A percentile compares a stretch with the other conserved stretches of the same genome.
These are phyloP conservation scores for Oophaga sylvatica DNA, from an alignment of 2,797 vertebrate species.

Conservation along the genomic window DNA sequence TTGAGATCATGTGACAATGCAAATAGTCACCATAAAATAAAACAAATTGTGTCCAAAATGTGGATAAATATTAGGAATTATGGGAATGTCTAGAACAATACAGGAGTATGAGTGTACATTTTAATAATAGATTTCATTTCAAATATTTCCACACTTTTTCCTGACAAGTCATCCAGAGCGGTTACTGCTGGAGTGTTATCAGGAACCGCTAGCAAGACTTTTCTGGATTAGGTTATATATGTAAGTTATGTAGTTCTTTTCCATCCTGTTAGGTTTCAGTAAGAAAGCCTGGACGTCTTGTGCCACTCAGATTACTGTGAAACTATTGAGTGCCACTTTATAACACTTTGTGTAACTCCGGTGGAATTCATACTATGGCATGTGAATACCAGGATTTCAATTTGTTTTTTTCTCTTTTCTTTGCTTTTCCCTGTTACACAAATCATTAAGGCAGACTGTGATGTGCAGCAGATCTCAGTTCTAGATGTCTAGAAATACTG, in stretches of 20 bases:
- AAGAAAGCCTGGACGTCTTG: slow-evolving; percentile 35
- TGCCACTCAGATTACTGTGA: slow-evolving; percentile 43
- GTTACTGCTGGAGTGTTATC: slow-evolving; percentile 8
- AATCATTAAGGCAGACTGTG: not conserved
- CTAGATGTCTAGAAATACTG: not conserved
- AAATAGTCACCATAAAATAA: not conserved
- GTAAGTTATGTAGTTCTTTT: slow-evolving; percentile 33
- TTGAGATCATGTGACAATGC: too few species aligned
- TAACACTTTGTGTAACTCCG: slow-evolving; percentile 40
- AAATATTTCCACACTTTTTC: slow-evolving; percentile 12
- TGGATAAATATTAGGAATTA: not conserved
- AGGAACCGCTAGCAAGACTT: slow-evolving; percentile 11
- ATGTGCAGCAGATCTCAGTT: not conserved
- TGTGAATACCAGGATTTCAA: slow-evolving; percentile 29
- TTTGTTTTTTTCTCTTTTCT: not conserved
- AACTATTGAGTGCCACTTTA: slow-evolving; percentile 57
- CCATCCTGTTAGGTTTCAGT: slow-evolving; percentile 14
- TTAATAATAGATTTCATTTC: not conserved
- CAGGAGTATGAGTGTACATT: not conserved
- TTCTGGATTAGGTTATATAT: slow-evolving; percentile 35
- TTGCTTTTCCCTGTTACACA: not conserved
- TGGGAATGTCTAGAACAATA: not conserved
- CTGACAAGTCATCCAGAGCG: not conserved
- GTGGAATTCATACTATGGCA: slow-evolving; percentile 43
- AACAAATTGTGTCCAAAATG: not conserved